Percentiles rank a stretch among this genome's conserved stretches.
Evolutionary conservation across 64 coral and sea anemone species (phyloP).

Genomic region (Astreopora myriophthalma): DNA sequence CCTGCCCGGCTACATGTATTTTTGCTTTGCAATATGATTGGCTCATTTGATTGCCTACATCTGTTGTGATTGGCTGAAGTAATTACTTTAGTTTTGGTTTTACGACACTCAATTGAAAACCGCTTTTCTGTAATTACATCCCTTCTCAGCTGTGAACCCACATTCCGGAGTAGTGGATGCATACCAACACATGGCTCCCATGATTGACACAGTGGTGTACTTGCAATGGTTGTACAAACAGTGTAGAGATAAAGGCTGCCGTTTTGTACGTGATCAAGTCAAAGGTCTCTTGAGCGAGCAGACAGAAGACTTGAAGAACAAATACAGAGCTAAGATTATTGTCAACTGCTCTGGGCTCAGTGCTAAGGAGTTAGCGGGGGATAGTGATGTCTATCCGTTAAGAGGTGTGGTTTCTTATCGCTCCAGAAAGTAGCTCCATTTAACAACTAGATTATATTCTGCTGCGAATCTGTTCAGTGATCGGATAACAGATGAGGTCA

Average conservation of each 20-base stretch:
- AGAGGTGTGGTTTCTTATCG: no score
- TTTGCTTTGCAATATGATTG: no score
- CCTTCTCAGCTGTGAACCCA: background rate
- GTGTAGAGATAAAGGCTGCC: background rate
- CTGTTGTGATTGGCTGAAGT: no score
- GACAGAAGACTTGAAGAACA: background rate
- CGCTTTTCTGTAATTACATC: no score
- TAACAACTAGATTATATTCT: no score
- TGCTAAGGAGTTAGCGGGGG: background rate
- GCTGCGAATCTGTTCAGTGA: no score
- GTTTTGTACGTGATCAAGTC: background rate
- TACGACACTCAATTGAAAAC: no score
- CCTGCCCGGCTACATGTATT: no score
- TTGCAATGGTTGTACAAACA: constrained; percentile 49
- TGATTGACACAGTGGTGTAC: constrained; percentile 28
- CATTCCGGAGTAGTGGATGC: constrained; percentile 11
- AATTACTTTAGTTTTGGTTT: no score
- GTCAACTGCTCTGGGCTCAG: constrained; percentile 26
- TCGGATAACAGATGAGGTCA: no score
- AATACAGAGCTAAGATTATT: background rate
- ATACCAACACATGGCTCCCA: constrained; percentile 31
- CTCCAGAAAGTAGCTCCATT: no score
- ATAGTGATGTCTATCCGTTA: background rate
- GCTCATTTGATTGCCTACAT: no score
- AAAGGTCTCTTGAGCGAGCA: constrained; percentile 10